Evolutionary conservation across 1,140 invertebrate genomes (phyloP).

Genomic region (Trialeurodes vaporariorum): DNA sequence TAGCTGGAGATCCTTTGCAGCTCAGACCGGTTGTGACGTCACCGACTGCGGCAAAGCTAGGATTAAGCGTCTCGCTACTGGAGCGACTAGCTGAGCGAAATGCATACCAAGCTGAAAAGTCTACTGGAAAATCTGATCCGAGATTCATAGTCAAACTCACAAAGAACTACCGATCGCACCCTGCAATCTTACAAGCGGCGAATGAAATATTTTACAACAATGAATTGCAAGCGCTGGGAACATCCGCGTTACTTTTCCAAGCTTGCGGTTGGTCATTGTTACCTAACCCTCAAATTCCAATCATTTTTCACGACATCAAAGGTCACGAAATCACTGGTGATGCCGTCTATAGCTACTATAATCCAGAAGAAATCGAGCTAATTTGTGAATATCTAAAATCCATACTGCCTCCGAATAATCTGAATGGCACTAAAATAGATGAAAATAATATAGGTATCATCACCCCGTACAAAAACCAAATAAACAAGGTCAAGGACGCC

Average conservation of each 20-base stretch:
- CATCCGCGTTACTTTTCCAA: not conserved
- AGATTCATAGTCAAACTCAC: slow-evolving; percentile 53
- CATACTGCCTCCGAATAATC: not conserved
- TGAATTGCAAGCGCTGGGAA: slow-evolving; percentile 33
- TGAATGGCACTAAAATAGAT: not conserved
- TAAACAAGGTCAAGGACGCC: not conserved
- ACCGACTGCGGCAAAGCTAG: slow-evolving; percentile 45
- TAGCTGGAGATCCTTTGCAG: slow-evolving; percentile 83
- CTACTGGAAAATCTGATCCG: slow-evolving; percentile 45
- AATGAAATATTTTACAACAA: slow-evolving; percentile 51
- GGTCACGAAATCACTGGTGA: slow-evolving; percentile 45
- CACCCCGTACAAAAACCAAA: not conserved
- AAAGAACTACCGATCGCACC: slow-evolving; percentile 54
- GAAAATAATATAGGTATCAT: not conserved
- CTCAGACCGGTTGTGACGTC: slow-evolving; percentile 71
- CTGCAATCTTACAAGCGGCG: slow-evolving; percentile 45
- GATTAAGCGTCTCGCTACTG: slow-evolving; percentile 37
- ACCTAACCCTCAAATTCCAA: slow-evolving; percentile 38
- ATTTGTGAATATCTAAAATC: not conserved
- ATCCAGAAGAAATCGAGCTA: not conserved
- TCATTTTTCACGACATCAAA: slow-evolving; percentile 69
- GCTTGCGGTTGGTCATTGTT: slow-evolving; percentile 30
- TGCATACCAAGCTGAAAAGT: slow-evolving; percentile 19
- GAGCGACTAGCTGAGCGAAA: not conserved
- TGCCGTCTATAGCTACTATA: not conserved